Conservation (phyloP, 2,797 vertebrate genomes). For the Scolopax rusticola region DNA sequence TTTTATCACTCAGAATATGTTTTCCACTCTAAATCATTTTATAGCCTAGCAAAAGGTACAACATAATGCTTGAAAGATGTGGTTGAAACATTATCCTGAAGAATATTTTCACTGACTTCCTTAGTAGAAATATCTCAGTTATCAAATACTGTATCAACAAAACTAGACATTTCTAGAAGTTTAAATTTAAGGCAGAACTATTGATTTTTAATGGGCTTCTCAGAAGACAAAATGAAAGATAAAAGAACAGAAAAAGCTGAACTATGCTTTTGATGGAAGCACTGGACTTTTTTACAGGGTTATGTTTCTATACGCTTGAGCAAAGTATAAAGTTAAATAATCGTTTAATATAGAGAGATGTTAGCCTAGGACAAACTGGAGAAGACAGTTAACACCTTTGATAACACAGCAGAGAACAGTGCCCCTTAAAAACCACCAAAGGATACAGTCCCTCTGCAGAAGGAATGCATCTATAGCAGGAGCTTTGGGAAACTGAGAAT, state of each 20-base stretch:
- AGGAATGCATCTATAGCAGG: not conserved
- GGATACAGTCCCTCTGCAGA: rapidly evolving
- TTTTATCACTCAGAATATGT: not conserved
- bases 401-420: rapidly evolving
- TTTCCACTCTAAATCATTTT: not conserved
- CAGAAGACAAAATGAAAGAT: not conserved
- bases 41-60: not conserved
- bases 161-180: not conserved
- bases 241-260: not conserved
- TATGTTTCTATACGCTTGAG: not conserved
- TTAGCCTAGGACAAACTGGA: not conserved
- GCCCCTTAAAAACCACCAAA: not conserved
- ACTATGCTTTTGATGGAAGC: not conserved
- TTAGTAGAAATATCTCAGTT: not conserved
- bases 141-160: not conserved
- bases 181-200: not conserved
- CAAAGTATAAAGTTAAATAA: not conserved
- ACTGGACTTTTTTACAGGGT: not conserved
- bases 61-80: not conserved
- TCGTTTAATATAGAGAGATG: rapidly evolving
- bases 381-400: not conserved
- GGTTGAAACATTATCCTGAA: not conserved
- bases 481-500: not conserved
- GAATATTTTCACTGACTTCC: not conserved
- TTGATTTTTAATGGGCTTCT: not conserved